These are phyloP conservation scores for Apamea monoglypha DNA, from an alignment of 2,888 invertebrate species.

Conservation along the genomic window DNA sequence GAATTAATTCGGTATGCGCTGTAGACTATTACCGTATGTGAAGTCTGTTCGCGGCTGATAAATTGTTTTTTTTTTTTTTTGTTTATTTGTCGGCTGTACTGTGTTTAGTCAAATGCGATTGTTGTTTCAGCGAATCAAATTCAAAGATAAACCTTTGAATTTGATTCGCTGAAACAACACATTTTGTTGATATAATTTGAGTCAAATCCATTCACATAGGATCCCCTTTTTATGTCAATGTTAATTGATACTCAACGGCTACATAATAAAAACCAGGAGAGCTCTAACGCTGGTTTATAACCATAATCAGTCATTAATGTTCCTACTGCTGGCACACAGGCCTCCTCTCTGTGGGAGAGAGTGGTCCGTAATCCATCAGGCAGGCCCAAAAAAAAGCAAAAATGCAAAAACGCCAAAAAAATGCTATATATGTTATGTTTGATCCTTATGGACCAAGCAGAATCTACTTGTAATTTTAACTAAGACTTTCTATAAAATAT, in stretches of 20 bases:
- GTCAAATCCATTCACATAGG: not conserved
- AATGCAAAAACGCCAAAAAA: no score
- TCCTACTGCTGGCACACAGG: no score
- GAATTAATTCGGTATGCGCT: conserved; percentile 59
- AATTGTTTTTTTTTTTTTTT: not conserved
- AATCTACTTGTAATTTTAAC: not conserved
- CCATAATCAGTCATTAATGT: no score
- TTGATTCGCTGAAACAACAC: no score
- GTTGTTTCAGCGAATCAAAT: not conserved
- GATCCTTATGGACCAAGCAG: no score
- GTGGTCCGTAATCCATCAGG: no score
- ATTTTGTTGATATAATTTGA: not conserved
- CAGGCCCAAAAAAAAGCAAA: no score
- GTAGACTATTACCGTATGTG: conserved; percentile 44
- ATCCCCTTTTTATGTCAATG: not conserved
- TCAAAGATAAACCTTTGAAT: no score
- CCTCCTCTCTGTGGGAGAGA: no score
- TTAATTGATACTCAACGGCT: not conserved
- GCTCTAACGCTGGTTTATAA: not conserved
- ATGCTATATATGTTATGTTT: no score
- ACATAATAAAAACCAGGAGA: not conserved
- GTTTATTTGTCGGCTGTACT: not conserved
- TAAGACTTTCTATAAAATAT: no score
- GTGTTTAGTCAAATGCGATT: not conserved
- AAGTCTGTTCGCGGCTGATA: conserved; percentile 28